Evolutionary conservation across 1,140 invertebrate species (phyloP).

Genomic region (Gonatopus flavifemur): DNA sequence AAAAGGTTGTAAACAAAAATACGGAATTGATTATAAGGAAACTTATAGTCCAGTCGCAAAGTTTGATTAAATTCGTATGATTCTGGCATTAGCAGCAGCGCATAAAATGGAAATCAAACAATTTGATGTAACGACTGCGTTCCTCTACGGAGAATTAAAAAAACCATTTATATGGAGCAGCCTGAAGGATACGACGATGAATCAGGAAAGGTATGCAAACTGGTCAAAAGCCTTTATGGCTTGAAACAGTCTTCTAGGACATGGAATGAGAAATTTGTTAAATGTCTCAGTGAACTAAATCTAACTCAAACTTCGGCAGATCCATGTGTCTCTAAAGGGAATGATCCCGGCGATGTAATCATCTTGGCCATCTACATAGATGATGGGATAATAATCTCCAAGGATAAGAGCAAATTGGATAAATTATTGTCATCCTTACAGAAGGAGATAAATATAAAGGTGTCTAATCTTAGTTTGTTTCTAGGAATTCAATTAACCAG

Average conservation of each 20-base stretch:
- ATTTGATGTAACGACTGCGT: constrained; percentile 41
- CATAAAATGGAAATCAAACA: constrained; percentile 34
- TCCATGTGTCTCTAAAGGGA: constrained; percentile 32
- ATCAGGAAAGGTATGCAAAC: constrained; percentile 31
- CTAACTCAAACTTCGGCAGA: constrained; percentile 25
- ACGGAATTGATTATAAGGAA: constrained; percentile 32
- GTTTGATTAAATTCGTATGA: constrained; percentile 28
- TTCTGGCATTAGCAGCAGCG: constrained; percentile 28
- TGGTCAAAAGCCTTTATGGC: constrained; percentile 45
- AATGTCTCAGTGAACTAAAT: constrained; percentile 1
- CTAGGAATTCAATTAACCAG: no score
- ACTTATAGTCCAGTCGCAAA: constrained; percentile 34
- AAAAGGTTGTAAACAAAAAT: constrained; percentile 27
- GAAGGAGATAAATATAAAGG: no score
- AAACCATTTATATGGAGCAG: constrained; percentile 43
- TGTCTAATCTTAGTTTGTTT: no score
- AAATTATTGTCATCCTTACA: no score
- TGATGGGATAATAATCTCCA: constrained; percentile 40
- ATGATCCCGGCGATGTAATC: constrained; percentile 7
- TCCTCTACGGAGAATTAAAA: constrained; percentile 48
- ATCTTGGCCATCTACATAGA: constrained; percentile 39
- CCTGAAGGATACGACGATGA: no score
- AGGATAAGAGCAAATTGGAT: constrained; percentile 7
- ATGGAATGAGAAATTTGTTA: constrained; percentile 39
- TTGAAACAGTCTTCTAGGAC: constrained; percentile 38